phyloP scores from a whole-genome alignment of 2,888 invertebrate species.

The Sarcophaga variegata region DNA sequence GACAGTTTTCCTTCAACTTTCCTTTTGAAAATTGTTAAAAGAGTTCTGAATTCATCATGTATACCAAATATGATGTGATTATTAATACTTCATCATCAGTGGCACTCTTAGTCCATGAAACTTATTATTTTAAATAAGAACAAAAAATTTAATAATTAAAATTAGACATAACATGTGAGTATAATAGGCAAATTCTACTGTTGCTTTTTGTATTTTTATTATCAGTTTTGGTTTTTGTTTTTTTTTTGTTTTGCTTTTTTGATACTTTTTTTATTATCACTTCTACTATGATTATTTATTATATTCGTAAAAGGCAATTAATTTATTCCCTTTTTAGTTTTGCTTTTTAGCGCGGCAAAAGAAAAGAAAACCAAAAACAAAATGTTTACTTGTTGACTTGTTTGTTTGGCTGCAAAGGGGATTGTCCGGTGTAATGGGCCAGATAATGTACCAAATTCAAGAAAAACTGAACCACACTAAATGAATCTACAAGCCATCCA shows the following conservation, averaged over 20 bases:
- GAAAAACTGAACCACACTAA: slow-evolving; percentile 10
- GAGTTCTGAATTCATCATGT: too few species aligned
- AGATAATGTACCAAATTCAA: slow-evolving; percentile 65
- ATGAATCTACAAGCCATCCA: slow-evolving; percentile 33
- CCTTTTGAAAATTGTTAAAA: too few species aligned
- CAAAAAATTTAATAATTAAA: slow-evolving; percentile 10
- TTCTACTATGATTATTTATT: slow-evolving; percentile 77
- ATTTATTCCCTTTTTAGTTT: slow-evolving; percentile 70
- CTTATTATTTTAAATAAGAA: slow-evolving; percentile 33
- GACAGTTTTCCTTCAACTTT: too few species aligned
- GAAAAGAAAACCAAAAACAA: slow-evolving; percentile 72
- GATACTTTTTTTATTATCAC: slow-evolving; percentile 69
- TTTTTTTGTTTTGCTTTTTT: slow-evolving; percentile 72
- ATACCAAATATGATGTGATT: too few species aligned
- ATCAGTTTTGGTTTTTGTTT: slow-evolving; percentile 39
- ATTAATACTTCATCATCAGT: too few species aligned
- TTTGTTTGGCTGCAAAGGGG: slow-evolving; percentile 67
- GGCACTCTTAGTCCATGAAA: too few species aligned
- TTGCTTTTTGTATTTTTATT: slow-evolving; percentile 30
- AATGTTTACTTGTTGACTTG: slow-evolving; percentile 43
- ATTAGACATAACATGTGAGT: too few species aligned
- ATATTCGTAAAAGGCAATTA: slow-evolving; percentile 77
- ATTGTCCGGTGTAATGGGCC: slow-evolving; percentile 70
- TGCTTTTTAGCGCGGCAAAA: slow-evolving; percentile 61
- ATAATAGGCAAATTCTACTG: not conserved